Evolutionary conservation across 2,797 vertebrate species (phyloP), one percentile per base, ranked within the genome.

Genomic region (Mallotus villosus): DNA sequence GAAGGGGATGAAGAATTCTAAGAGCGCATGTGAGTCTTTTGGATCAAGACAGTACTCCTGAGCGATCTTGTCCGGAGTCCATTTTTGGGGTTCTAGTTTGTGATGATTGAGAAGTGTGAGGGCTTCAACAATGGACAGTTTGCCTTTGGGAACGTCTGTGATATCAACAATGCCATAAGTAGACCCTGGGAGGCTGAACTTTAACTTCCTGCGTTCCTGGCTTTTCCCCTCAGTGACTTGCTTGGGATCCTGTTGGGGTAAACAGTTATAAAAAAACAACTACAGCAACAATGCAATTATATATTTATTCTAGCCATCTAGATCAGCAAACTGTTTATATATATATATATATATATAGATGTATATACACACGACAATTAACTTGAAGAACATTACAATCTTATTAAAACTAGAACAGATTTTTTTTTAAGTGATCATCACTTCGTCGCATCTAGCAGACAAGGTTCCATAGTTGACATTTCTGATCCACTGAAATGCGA

Each of bases 1-100:
- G 78, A 98, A 99, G 64, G 94, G 94, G 79, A 93, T 84, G 81
- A 98, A 99, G 86, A 94, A 96, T 63, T 91, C 87, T 19, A 96
- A 77, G 49, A 97, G 81, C 16, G 93, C 91, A 67, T 89, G 88
- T 17, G 95, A 93, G 2, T 99, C 96, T 74, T 92, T 92, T 57
- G 91, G 77, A 73, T 96, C 92, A 78, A 99, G 91, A 70, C 74
- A 89, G 81, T 96, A 98, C 75, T 99, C 96, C 80, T 90, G 80
- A 17, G 95, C 92, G 66, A 99, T 92, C 90, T 94, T 97, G 74
- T 95, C 92, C 3, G 89, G 81, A 24, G 96, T 96, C 96, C 96
- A 98, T 0, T 71, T 91, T 41, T 93, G 76, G 61, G 97, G 96
- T 67, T 88, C 78, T 11, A 72, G 86, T 82, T 95, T 96, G 85